A percentile compares a stretch with the other conserved stretches of the same genome.
Evolutionary conservation across 2,113 vertebrate species (phyloP).

Genomic region (Lipotes vexillifer): DNA sequence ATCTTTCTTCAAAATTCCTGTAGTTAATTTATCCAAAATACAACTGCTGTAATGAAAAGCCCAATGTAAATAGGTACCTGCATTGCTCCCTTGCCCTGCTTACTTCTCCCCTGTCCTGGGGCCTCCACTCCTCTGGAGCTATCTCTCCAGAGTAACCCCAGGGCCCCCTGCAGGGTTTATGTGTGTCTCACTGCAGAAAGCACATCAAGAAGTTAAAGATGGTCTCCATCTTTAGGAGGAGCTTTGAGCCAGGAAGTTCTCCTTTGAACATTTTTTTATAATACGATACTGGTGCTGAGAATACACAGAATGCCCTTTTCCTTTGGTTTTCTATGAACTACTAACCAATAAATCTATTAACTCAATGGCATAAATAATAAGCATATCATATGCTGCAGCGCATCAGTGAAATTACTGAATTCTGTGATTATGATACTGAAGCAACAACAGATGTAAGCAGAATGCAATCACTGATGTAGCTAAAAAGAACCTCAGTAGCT

Average conservation of each 20-base stretch:
- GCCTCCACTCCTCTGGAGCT: neutral
- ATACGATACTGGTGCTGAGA: neutral
- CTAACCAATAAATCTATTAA: neutral
- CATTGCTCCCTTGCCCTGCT: accelerated
- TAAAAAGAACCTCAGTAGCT: neutral
- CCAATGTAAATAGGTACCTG: neutral
- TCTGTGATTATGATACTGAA: neutral
- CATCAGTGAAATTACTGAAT: neutral
- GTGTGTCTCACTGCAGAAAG: neutral
- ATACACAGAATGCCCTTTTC: neutral
- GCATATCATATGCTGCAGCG: neutral
- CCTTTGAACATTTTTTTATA: neutral
- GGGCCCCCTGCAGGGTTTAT: neutral
- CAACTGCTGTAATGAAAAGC: neutral
- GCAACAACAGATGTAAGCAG: neutral
- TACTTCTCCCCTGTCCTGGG: neutral
- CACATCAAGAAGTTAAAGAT: accelerated
- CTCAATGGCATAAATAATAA: neutral
- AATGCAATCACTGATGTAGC: neutral
- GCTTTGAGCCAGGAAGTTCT: neutral
- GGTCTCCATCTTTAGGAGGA: neutral
- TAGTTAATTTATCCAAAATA: neutral
- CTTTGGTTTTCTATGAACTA: neutral
- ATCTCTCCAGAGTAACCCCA: neutral
- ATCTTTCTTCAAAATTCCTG: neutral